Conservation (phyloP, 23 tunicate genomes). For the Pegea sp. region DNA sequence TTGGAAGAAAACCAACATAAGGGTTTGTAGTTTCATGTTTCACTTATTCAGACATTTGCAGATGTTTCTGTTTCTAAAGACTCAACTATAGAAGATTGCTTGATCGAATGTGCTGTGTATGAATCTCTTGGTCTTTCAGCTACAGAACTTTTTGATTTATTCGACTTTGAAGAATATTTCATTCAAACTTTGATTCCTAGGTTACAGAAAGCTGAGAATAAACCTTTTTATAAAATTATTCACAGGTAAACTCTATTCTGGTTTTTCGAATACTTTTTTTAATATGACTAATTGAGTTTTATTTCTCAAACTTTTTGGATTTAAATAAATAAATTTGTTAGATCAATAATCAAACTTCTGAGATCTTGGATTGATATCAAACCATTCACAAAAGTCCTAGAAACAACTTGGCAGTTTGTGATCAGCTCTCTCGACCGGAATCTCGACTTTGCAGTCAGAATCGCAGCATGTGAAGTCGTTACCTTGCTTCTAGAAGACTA, state of each 20-base stretch:
- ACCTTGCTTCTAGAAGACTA: slow-evolving; percentile 48
- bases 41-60: neutral
- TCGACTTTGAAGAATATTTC: slow-evolving; percentile 64
- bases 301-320: no score
- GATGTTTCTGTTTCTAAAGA: neutral
- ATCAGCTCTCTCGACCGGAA: slow-evolving; percentile 19
- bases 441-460: slow-evolving; percentile 53
- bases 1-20: neutral
- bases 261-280: neutral
- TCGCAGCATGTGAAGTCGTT: slow-evolving; percentile 35
- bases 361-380: slow-evolving; percentile 30
- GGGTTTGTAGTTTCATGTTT: neutral
- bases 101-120: slow-evolving; percentile 22
- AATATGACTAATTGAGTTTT: no score
- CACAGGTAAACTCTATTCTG: no score
- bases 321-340: no score
- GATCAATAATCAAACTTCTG: neutral
- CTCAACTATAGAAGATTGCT: neutral
- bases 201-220: slow-evolving; percentile 14
- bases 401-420: slow-evolving; percentile 22
- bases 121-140: slow-evolving; percentile 49
- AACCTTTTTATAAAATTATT: slow-evolving; percentile 26
- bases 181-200: slow-evolving; percentile 16
- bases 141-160: slow-evolving; percentile 32
- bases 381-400: slow-evolving; percentile 12